Base-by-base conservation (phyloP, 2,888 invertebrate species). In the Thalpophila matura region DNA sequence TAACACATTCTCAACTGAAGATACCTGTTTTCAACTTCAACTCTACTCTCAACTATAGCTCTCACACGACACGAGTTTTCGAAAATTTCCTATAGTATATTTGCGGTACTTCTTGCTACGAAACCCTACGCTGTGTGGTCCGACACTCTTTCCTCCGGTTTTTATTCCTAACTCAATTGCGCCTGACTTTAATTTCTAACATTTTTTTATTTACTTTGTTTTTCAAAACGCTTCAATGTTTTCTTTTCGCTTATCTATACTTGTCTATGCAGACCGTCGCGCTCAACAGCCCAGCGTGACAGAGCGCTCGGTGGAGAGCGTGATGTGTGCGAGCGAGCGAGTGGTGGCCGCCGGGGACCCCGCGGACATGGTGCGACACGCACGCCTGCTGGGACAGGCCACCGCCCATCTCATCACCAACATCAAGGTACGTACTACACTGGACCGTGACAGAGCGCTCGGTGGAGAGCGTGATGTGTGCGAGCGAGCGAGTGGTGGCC, bases 331-430 rank as follows among this genome's bases (percentile, higher is more conserved):
- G 7, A 98, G 99, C 4, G 99, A 99, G 88, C 96, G 97, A 46
- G 95, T 99, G 47, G 97, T 98, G 59, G 97, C 97, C 3, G 97
- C 98, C 12, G 98, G 97, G 0, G 98, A 99, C 91, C 97, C 99
- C 0, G 97, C 97, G 6, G 99, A 99, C 91, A 99, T 99, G 99
- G 98, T 99, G 42, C 96, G 97, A 0, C 99, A 99, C 86, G 99
- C 99, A 0, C 95, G 98, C 50, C 96, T 98, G 27, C 95, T 99
- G 61, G 99, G 99, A 0, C 98, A 98, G 92, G 99, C 99, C 20
- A 99, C 99, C 0, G 98, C 99, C 0, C 97, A 98, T 72, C 96
- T 99, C 60, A 99, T 99, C 65, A 98, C 98, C 83, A 98, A 98
- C 80, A 99, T 99, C 84, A 99, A 99, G 95, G 97, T 95, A 71